Percentiles rank a stretch among this genome's conserved stretches.
Conservation (phyloP, 2,113 vertebrate species). For the Turnix velox region DNA sequence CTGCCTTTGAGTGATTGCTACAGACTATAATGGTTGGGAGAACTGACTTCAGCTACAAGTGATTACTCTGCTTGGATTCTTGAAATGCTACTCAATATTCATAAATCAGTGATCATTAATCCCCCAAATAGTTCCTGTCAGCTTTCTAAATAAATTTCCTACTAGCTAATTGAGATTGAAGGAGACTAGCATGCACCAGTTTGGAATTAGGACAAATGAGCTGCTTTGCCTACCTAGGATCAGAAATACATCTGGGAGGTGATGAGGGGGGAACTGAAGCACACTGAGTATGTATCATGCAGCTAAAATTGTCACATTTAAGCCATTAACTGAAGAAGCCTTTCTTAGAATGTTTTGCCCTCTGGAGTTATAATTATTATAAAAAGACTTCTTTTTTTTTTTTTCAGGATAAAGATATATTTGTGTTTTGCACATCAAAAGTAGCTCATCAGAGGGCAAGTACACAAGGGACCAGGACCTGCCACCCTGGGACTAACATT, state of each 20-base stretch:
- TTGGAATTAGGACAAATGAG: conserved; percentile 62
- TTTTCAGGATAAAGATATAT: not conserved
- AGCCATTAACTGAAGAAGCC: not conserved
- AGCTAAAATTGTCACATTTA: not conserved
- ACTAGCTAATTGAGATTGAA: conserved; percentile 81
- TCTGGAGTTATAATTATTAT: not conserved
- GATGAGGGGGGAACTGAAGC: not conserved
- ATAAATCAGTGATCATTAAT: conserved; percentile 84
- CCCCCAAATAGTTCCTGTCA: conserved; percentile 78
- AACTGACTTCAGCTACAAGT: conserved; percentile 60
- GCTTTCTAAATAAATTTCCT: conserved; percentile 77
- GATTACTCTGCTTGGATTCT: conserved; percentile 71
- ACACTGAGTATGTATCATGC: not conserved
- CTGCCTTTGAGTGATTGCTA: conserved; percentile 78
- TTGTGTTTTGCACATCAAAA: not conserved
- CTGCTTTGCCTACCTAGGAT: not conserved
- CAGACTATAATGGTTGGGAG: conserved; percentile 62
- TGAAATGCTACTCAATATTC: conserved; percentile 77
- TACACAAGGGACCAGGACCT: not conserved
- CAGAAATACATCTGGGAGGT: conserved; percentile 2
- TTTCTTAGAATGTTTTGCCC: not conserved
- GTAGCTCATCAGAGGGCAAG: not conserved
- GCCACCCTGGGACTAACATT: not conserved
- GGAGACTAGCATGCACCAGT: conserved; percentile 54
- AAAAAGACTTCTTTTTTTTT: not conserved